Evolutionary conservation across 2,797 vertebrate genomes (phyloP), one percentile per base, ranked within the genome.

Genomic region (Gallinago nigripennis): DNA sequence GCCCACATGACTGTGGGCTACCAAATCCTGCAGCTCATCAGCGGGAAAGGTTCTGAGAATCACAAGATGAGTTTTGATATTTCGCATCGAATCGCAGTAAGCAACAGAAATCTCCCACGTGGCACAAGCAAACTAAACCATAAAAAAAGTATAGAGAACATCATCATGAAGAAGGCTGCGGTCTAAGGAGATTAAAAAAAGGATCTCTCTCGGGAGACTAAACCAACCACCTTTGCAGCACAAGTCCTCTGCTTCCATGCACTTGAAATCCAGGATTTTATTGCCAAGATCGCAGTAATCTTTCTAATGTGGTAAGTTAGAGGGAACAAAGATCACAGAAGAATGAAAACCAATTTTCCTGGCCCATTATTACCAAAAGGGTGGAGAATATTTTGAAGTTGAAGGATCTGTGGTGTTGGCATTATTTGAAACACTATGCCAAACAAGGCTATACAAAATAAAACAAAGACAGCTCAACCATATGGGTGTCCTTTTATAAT

Each of bases 281-380:
- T 48, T 65, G 64, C 23, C 48, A 70, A 86, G 31, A 60, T 12
- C 21, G 43, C 51, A 85, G n/a, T 35, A 80, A 72, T 66, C 31
- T 73, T 84, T 86, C 50, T 79, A 75, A 88, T 72, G 37, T 21
- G 58, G 30, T n/a, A 88, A 92, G 39, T 90, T 76, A 82, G 39
- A 81, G 30, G 8, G 33, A 93, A 53, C 33, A 91, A 96, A 72
- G 63, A 79, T 45, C 64, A 83, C 16, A 81, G 63, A 92, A 83
- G n/a, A 96, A 92, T n/a, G 9, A 70, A 91, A 92, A 60, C 13
- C 8, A 50, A 28, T 79, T 91, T 92, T 94, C 85, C 91, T 84
- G 50, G 17, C 18, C 64, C 18, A 43, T 70, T 88, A 84, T 70
- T 88, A 84, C 28, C 45, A 73, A 82, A 88, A 50, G 11, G 80